Conservation (phyloP, 2,797 vertebrate genomes). For the Rhabdomys pumilio region DNA sequence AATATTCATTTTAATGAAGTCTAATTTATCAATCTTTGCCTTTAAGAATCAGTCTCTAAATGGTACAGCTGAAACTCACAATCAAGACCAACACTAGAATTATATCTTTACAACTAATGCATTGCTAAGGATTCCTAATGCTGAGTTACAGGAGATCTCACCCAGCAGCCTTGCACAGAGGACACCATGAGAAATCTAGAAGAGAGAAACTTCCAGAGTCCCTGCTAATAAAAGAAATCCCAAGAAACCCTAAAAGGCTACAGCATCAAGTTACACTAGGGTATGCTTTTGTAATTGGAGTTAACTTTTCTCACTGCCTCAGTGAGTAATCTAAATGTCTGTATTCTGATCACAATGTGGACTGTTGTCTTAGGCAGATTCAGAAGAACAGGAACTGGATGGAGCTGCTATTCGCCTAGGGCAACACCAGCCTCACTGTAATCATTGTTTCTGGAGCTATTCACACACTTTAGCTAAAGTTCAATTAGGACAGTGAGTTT, state of each 20-base stretch:
- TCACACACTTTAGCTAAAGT: conserved; percentile 26
- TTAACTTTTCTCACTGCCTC: not conserved
- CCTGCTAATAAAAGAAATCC: conserved; percentile 17
- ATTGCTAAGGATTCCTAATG: not conserved
- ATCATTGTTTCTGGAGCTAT: conserved; percentile 55
- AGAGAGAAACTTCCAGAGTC: conserved; percentile 19
- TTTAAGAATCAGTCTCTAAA: conserved; percentile 45
- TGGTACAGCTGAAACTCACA: not conserved
- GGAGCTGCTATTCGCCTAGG: not conserved
- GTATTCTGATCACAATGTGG: conserved; percentile 34
- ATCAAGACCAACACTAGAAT: conserved; percentile 11
- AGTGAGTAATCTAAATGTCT: conserved; percentile 45
- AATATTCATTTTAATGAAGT: conserved; percentile 66
- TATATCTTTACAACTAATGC: not conserved
- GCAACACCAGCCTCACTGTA: conserved; percentile 32
- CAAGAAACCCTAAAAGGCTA: not conserved
- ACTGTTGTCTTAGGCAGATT: conserved; percentile 41
- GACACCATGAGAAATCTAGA: not conserved
- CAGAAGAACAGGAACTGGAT: conserved; percentile 17
- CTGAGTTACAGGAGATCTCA: conserved; percentile 7
- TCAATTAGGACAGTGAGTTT: conserved; percentile 64
- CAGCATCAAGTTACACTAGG: not conserved
- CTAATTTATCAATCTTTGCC: conserved; percentile 13
- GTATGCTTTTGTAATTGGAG: not conserved
- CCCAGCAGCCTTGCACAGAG: not conserved